These are phyloP conservation scores for Lindbergichthys nudifrons DNA, from an alignment of 2,797 vertebrate species.

Conservation along the genomic window DNA sequence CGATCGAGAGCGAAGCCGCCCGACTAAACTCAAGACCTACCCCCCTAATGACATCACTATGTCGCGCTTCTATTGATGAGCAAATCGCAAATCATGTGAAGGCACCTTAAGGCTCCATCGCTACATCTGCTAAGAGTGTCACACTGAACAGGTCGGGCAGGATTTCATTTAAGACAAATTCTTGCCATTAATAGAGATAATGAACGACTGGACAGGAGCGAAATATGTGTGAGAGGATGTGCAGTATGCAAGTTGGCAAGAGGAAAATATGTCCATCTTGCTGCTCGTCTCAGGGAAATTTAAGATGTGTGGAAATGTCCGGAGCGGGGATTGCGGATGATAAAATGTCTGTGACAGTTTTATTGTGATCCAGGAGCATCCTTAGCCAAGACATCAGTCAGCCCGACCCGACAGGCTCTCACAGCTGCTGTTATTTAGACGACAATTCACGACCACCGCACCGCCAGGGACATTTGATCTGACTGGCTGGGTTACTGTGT, in stretches of 20 bases:
- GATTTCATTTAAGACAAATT: slow-evolving; percentile 8
- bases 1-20: no score
- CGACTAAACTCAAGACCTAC: no score
- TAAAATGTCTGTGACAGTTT: slow-evolving; percentile 81
- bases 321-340: slow-evolving; percentile 61
- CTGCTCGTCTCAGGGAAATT: slow-evolving; percentile 68
- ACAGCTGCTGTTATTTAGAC: slow-evolving; percentile 80
- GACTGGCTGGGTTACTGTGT: slow-evolving; percentile 31
- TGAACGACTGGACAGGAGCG: slow-evolving; percentile 11
- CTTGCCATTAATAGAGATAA: slow-evolving; percentile 24
- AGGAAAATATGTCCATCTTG: slow-evolving; percentile 54
- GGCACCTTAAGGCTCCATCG: no score
- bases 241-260: slow-evolving; percentile 31
- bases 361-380: slow-evolving; percentile 74
- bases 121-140: background rate
- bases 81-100: no score
- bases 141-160: background rate
- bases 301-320: slow-evolving; percentile 74
- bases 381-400: slow-evolving; percentile 68
- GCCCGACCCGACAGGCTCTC: slow-evolving; percentile 44
- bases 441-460: slow-evolving; percentile 72
- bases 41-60: no score
- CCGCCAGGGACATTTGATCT: slow-evolving; percentile 66
- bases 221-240: slow-evolving; percentile 26
- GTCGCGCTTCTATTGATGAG: no score